Conservation (phyloP, 2,113 vertebrate genomes). For the Melanocharis versteri region DNA sequence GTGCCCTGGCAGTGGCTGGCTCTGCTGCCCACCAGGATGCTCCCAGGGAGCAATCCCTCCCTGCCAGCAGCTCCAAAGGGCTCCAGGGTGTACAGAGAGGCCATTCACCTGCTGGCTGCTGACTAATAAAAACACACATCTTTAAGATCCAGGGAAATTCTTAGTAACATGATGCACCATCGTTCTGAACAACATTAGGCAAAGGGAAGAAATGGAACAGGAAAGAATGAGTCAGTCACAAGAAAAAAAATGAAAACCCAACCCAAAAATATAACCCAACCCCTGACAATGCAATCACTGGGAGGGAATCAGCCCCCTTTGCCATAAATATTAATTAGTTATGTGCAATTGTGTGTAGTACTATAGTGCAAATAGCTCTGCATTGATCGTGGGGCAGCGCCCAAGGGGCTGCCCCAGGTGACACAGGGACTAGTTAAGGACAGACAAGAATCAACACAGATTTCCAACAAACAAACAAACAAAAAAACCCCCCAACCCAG, state of each 20-base stretch:
- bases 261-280: background rate
- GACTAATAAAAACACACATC: background rate
- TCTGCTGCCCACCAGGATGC: background rate
- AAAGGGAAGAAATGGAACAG: background rate
- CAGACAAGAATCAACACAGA: slow-evolving; percentile 10
- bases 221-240: slow-evolving; percentile 31
- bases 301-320: background rate
- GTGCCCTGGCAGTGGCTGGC: background rate
- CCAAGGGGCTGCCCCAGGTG: background rate
- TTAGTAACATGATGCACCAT: slow-evolving; percentile 54
- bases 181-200: background rate
- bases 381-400: background rate
- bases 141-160: background rate
- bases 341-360: slow-evolving; percentile 57
- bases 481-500: background rate
- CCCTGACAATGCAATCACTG: slow-evolving; percentile 24
- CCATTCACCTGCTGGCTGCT: background rate
- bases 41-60: background rate
- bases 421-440: slow-evolving; percentile 40
- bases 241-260: slow-evolving; percentile 9
- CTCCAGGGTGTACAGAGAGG: background rate
- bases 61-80: background rate
- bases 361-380: slow-evolving; percentile 67
- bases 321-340: slow-evolving; percentile 20
- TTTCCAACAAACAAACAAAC: slow-evolving; percentile 2